These are phyloP conservation scores for Gobio gobio DNA, from an alignment of 2,113 vertebrate genomes.

Conservation along the genomic window DNA sequence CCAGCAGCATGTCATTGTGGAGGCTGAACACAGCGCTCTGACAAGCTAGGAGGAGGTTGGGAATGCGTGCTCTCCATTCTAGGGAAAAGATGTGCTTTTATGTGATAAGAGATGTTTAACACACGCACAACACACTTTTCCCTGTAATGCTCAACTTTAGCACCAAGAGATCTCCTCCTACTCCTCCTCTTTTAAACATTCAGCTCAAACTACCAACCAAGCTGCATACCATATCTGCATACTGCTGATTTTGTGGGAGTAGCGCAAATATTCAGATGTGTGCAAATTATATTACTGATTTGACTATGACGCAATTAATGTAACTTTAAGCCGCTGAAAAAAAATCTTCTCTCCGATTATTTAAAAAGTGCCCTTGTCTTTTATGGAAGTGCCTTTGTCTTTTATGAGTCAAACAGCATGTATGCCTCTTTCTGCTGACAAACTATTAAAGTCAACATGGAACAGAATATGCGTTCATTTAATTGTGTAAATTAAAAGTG, in stretches of 20 bases:
- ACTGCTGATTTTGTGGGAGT: background rate
- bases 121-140: slow-evolving; percentile 27
- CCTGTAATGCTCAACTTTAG: slow-evolving; percentile 19
- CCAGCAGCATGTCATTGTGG: background rate
- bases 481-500: too few species aligned
- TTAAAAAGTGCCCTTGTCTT: background rate
- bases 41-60: slow-evolving; percentile 56
- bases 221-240: background rate
- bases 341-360: background rate
- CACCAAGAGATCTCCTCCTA: slow-evolving; percentile 15
- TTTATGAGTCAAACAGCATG: background rate
- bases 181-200: slow-evolving; percentile 24
- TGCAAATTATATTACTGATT: background rate
- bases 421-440: background rate
- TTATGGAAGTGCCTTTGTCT: background rate
- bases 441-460: background rate
- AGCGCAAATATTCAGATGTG: background rate
- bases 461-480: background rate
- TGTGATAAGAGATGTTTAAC: slow-evolving; percentile 70
- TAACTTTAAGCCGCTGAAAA: background rate
- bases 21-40: slow-evolving; percentile 34
- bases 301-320: background rate
- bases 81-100: slow-evolving; percentile 68
- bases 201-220: slow-evolving; percentile 4
- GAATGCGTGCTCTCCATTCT: slow-evolving; percentile 67